These are phyloP conservation scores for Geodia barretti DNA, from an alignment of 37 sponge, comb jelly and placozoan genomes.

Conservation along the genomic window DNA sequence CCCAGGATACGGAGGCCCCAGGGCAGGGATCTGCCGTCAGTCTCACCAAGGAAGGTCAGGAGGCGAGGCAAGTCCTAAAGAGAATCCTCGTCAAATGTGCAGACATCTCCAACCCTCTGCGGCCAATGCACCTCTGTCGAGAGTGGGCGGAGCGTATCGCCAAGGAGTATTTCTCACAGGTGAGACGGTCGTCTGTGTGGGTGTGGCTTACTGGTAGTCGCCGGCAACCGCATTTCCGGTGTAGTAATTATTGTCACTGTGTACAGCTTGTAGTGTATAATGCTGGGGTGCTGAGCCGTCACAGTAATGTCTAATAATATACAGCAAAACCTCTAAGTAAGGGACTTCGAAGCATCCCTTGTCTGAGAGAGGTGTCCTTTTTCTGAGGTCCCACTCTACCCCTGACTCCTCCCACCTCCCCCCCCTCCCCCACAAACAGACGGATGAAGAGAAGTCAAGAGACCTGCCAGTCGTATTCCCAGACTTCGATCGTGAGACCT, in stretches of 20 bases:
- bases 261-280: no score
- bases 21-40: constrained; percentile 12
- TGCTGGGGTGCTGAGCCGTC: no score
- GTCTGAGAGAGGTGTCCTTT: no score
- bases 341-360: no score
- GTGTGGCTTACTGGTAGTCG: no score
- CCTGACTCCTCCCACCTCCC: no score
- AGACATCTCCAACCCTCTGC: constrained; percentile 83
- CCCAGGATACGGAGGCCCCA: constrained; percentile 24
- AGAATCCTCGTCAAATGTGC: constrained; percentile 89
- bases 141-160: constrained; percentile 83
- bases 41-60: constrained; percentile 42
- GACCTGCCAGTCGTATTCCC: constrained; percentile 77
- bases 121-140: constrained; percentile 61
- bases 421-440: constrained; percentile 21
- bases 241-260: constrained; percentile 5
- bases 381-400: no score
- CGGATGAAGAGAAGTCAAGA: constrained; percentile 79
- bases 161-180: constrained; percentile 87
- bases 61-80: constrained; percentile 49
- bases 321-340: no score
- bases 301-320: no score
- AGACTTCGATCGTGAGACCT: constrained; percentile 74
- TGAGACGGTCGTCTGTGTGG: no score
- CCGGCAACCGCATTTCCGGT: no score